A percentile compares a stretch with the other conserved stretches of the same genome.
phyloP scores from a whole-genome alignment of 2,888 invertebrate species.

The Chrysolina americana region DNA sequence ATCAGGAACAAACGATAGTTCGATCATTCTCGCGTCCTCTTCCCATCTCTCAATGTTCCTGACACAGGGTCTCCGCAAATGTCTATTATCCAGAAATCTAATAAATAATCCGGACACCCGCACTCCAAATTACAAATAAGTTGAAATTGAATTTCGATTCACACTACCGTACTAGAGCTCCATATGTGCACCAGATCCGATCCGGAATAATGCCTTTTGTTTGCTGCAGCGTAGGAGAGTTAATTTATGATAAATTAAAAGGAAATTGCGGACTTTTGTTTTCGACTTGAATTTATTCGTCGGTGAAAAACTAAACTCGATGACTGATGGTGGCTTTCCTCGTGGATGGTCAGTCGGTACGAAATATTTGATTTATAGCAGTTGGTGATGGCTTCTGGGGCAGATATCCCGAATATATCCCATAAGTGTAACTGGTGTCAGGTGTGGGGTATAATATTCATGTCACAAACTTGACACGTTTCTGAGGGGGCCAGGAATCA shows the following conservation, averaged over 20 bases:
- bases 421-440: background rate
- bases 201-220: constrained; percentile 12
- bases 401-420: too few species aligned
- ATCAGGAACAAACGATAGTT: constrained; percentile 2
- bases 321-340: background rate
- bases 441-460: background rate
- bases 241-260: constrained; percentile 12
- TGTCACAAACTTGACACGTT: too few species aligned
- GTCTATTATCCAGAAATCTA: constrained; percentile 25
- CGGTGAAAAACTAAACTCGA: background rate
- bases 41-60: background rate
- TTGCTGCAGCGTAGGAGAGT: constrained; percentile 11
- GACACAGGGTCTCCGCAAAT: constrained; percentile 7
- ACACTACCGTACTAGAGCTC: constrained; percentile 20
- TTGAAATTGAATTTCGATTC: constrained; percentile 27
- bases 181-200: constrained; percentile 23
- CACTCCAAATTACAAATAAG: constrained; percentile 29
- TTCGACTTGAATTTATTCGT: constrained; percentile 11
- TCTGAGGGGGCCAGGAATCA: too few species aligned
- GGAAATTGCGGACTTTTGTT: constrained; percentile 9
- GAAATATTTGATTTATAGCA: too few species aligned
- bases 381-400: too few species aligned
- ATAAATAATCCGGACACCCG: constrained; percentile 23
- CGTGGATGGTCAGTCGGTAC: background rate
- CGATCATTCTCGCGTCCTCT: background rate